Evolutionary conservation across 2,888 invertebrate genomes (phyloP).

Genomic region (Drosophila limbata): DNA sequence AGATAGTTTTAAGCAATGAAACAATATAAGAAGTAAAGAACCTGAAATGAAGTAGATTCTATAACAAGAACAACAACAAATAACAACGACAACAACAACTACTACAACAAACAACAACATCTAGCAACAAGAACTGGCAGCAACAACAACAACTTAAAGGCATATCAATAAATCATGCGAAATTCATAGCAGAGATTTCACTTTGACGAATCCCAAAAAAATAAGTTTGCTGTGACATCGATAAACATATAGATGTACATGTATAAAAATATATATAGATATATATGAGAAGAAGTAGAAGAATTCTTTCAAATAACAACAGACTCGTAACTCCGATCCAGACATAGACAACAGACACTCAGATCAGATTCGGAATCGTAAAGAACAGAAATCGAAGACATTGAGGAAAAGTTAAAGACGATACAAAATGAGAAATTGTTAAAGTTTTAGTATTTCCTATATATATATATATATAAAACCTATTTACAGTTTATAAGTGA

Average conservation of each 20-base stretch:
- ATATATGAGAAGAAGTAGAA: not conserved
- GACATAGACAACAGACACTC: constrained; percentile 11
- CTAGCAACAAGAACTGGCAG: constrained; percentile 25
- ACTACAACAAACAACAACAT: constrained; percentile 23
- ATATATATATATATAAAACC: constrained; percentile 4
- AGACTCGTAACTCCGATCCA: constrained; percentile 8
- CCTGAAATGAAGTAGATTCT: constrained; percentile 29
- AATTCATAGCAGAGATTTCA: constrained; percentile 9
- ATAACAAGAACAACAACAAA: constrained; percentile 17
- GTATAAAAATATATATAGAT: constrained; percentile 5
- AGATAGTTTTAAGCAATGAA: constrained; percentile 44
- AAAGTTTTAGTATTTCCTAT: constrained; percentile 52
- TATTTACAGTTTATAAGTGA: constrained; percentile 32
- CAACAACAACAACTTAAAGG: constrained; percentile 39
- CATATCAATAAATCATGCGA: constrained; percentile 70
- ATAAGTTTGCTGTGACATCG: not conserved
- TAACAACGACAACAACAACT: constrained; percentile 13
- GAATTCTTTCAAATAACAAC: constrained; percentile 2
- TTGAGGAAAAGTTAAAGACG: constrained; percentile 14
- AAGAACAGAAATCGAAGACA: constrained; percentile 23
- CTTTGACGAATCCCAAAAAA: not conserved
- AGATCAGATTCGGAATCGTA: constrained; percentile 19
- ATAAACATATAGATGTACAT: not conserved
- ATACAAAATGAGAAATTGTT: constrained; percentile 40
- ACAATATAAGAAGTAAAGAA: constrained; percentile 14